phyloP scores from a whole-genome alignment of 2,888 invertebrate species.

The Brassicogethes aeneus region DNA sequence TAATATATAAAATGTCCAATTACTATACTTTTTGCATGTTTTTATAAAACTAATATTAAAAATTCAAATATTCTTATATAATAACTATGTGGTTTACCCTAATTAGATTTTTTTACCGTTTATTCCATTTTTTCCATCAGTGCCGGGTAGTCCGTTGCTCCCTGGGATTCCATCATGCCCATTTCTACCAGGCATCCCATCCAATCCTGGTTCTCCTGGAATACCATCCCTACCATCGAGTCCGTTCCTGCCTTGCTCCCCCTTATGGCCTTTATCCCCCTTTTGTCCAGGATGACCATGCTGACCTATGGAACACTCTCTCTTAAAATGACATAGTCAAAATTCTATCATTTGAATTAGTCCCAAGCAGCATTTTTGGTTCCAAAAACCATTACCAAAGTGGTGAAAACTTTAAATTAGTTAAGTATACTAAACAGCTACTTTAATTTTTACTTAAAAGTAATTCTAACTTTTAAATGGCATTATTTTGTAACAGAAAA shows the following conservation, averaged over 20 bases:
- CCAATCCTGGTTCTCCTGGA: conserved; percentile 83
- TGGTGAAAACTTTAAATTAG: too few species aligned
- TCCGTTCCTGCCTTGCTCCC: conserved; percentile 61
- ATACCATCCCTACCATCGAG: conserved; percentile 83
- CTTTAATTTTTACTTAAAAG: too few species aligned
- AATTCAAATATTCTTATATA: neutral
- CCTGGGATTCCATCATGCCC: conserved; percentile 70
- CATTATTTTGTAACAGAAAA: too few species aligned
- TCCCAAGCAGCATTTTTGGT: too few species aligned
- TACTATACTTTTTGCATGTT: too few species aligned
- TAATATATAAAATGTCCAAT: too few species aligned
- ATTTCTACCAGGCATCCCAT: conserved; percentile 77
- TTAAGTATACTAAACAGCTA: too few species aligned
- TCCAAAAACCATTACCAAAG: too few species aligned
- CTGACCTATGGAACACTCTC: conserved; percentile 1
- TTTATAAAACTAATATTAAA: too few species aligned
- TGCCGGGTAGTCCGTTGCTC: conserved; percentile 64
- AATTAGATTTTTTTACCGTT: conserved; percentile 43
- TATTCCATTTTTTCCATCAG: conserved; percentile 55
- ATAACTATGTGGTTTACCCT: neutral
- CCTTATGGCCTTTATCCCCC: conserved; percentile 43
- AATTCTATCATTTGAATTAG: too few species aligned
- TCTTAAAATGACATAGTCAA: too few species aligned
- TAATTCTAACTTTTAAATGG: too few species aligned
- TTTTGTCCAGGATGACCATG: conserved; percentile 22